Evolutionary conservation across 2,797 vertebrate species (phyloP), one percentile per base, ranked within the genome.

Genomic region (Adrianichthys oophorus): DNA sequence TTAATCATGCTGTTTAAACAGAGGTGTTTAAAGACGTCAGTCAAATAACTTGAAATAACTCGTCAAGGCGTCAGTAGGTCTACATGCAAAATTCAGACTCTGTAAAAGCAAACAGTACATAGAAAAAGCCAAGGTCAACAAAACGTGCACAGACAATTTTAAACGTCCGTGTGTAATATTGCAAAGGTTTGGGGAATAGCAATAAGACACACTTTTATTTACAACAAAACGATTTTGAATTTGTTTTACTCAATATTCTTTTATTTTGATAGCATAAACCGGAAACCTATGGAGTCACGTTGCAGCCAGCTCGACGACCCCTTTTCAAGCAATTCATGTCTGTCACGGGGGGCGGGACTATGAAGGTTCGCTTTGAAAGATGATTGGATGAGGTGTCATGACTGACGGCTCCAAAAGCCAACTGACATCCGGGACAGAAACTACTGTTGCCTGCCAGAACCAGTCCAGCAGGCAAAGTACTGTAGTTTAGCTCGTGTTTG

Each of bases 381-480:
- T 81, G 68, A 82, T 23, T 56, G 75, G 85, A 12, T 54, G 53
- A 73, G 47, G 41, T 2, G 4, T 48, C 10, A 47, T 48, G 59
- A 81, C 7, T 68, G 87, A 83, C 82, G 83, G 70, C 48, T 52
- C 15, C 3, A 5, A 0, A 1, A 74, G 68, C 87, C 82, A 89
- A 78, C 87, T 4, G 40, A 1, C 8, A 29, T 42, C 17, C 32
- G 0, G 45, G 19, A 74, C 41, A 48, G 29, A 60, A 72, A 60
- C 64, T 50, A 73, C 72, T 69, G 78, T 76, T 85, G 81, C 77
- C 76, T 82, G 75, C 79, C 85, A 82, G 79, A 79, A 68, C 37
- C 65, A 76, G 73, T 70, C 37, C 65, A 75, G 73, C 72, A 85
- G 68, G 76, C 74, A 82, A 82, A 86, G 74, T 80, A 37, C 48